Base-by-base conservation (phyloP, 2,113 vertebrate species). In the Pygoscelis antarcticus region DNA sequence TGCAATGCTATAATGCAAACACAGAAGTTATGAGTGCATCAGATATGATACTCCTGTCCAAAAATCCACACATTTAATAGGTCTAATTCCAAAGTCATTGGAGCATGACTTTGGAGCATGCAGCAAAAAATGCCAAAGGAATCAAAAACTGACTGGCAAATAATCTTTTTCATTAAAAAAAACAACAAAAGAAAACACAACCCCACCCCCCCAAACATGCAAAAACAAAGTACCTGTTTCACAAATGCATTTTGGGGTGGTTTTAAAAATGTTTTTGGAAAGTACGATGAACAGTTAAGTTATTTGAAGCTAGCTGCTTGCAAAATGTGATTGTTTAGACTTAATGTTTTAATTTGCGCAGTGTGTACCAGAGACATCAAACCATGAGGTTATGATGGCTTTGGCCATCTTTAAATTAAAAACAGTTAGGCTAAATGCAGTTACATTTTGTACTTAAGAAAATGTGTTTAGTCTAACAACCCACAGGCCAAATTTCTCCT, bases 401-500 rank as follows among this genome's bases (percentile, higher is more conserved):
- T 97, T 89, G 89, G 61, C 77, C 68, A 93, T 91, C 87, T 96
- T 93, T 85, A 91, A 87, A 96, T 96, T 93, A 83, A 32, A 34
- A 97, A 75, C 64, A 94, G 93, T 78, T 13, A 86, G 46, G 34
- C 47, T 95, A 95, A 97, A 95, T 80, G 83, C 93, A 97, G 94
- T 95, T 94, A 89, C 60, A 96, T 95, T 96, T 95, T 93, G 61
- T 84, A 93, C 79, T 87, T 83, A 86, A 94, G 94, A 96, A 96
- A 97, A 76, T 19, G n/a, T 22, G 87, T 87, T 89, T 81, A 95
- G 90, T 74, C 91, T 94, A 91, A 95, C 69, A 97, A 91, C 36
- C 60, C 76, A 51, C 58, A 89, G 86, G 89, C 83, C 94, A 96
- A 93, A 68, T 91, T 97, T 95, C 86, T 87, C 84, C 92, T 68